Percentiles rank a stretch among this genome's conserved stretches.
Conservation (phyloP, 1,140 invertebrate genomes). For the Teleopsis dalmanni region DNA sequence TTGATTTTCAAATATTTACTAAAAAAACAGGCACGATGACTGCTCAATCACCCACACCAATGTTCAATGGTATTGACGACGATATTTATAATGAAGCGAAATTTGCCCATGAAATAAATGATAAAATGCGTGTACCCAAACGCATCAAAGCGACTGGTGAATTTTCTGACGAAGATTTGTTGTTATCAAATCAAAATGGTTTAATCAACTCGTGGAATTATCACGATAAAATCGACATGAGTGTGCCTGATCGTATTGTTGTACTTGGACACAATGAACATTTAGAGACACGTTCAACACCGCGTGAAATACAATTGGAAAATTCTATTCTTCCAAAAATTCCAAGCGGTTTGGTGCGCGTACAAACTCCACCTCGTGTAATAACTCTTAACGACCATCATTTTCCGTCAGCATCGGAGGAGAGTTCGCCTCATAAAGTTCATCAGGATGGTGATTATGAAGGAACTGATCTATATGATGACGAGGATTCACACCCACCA, state of each 20-base stretch:
- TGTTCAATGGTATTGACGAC: slow-evolving; percentile 51
- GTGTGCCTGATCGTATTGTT: slow-evolving; percentile 83
- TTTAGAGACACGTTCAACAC: slow-evolving; percentile 68
- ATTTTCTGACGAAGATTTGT: slow-evolving; percentile 55
- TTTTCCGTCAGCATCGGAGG: slow-evolving; percentile 66
- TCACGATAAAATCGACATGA: slow-evolving; percentile 73
- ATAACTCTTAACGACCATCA: slow-evolving; percentile 74
- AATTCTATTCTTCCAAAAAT: slow-evolving; percentile 68
- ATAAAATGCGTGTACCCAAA: slow-evolving; percentile 71
- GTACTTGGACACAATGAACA: slow-evolving; percentile 79
- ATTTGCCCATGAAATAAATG: slow-evolving; percentile 65
- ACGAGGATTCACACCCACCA: slow-evolving; percentile 23
- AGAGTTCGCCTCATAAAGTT: slow-evolving; percentile 31
- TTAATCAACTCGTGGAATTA: slow-evolving; percentile 56
- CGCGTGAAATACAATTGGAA: slow-evolving; percentile 75
- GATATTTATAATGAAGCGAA: slow-evolving; percentile 62
- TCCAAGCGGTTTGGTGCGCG: slow-evolving; percentile 60
- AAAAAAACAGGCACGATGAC: slow-evolving; percentile 46
- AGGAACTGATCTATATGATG: slow-evolving; percentile 26
- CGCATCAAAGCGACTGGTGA: slow-evolving; percentile 64
- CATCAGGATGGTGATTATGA: slow-evolving; percentile 20
- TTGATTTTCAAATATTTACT: background rate
- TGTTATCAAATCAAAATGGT: slow-evolving; percentile 50
- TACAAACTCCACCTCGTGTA: slow-evolving; percentile 73
- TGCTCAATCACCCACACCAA: slow-evolving; percentile 51